A percentile compares a stretch with the other conserved stretches of the same genome.
These are phyloP conservation scores for Prunella fulvescens DNA, from an alignment of 2,113 vertebrate species.

Conservation along the genomic window DNA sequence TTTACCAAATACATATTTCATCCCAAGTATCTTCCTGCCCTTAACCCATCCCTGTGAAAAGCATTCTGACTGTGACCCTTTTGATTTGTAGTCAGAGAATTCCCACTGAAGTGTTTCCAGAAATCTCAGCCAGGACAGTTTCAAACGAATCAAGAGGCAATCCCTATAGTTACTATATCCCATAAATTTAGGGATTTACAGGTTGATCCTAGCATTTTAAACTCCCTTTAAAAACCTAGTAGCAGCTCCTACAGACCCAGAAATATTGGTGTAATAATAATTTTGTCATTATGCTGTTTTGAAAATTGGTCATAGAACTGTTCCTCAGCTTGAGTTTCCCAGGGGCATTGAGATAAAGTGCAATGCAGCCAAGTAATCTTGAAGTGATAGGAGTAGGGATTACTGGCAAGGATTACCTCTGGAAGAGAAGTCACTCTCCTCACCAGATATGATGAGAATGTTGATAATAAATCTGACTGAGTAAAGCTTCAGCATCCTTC, in stretches of 20 bases:
- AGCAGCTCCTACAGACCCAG: not conserved
- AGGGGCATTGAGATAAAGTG: not conserved
- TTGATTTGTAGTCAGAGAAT: not conserved
- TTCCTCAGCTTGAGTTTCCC: conserved; percentile 8
- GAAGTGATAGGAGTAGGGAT: conserved; percentile 15
- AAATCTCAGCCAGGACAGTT: not conserved
- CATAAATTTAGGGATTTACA: conserved; percentile 27
- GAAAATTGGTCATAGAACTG: conserved; percentile 1
- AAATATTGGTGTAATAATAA: conserved; percentile 18
- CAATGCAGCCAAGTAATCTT: not conserved
- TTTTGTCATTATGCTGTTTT: not conserved
- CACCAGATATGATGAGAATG: not conserved
- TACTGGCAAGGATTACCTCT: conserved; percentile 17
- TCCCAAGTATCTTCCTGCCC: not conserved
- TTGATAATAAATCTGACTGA: conserved; percentile 39
- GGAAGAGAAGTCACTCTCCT: not conserved
- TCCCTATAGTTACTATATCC: not conserved
- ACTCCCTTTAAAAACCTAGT: not conserved
- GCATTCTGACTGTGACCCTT: not conserved
- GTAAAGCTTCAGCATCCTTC: not conserved
- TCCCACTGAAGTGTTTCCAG: not conserved
- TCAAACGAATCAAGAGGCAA: not conserved
- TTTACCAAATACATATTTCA: not conserved
- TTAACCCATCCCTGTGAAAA: not conserved
- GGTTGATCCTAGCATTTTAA: conserved; percentile 31